Base-by-base conservation (phyloP, 2,797 vertebrate genomes). In the Picus viridis region DNA sequence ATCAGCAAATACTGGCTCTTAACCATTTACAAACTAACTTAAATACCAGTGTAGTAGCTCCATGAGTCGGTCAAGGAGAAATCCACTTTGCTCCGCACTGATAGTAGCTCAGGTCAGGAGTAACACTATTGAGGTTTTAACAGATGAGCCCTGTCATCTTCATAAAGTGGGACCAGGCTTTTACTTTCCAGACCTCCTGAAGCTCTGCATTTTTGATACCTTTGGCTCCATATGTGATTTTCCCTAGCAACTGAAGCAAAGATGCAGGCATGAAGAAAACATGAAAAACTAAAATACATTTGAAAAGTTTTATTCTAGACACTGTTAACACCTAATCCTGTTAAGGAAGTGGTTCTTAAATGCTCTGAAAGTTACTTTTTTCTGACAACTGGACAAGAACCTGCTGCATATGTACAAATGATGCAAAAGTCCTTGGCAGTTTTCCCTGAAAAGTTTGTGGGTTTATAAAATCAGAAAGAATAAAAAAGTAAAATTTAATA, bases 391-490 rank as follows among this genome's bases (percentile, higher is more conserved):
- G 49, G 47, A 23, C 15, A 65, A 73, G 30, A 92, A 84, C 6
- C 23, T 75, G 39, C 71, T 91, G n/a, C 6, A 7, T 45, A 36
- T 30, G 17, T 80, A 24, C 30, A 85, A 54, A 19, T 4, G 3
- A 10, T 86, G 6, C 51, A 36, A 12, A 91, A 67, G 12, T 36
- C 41, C 13, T 51, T 68, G 18, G 18, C 30, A 36, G 13, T 71
- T 61, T 67, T 68, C 27, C 43, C 23, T 34, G 13, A 62, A 19
- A 73, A 30, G 20, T 49, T 30, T 67, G 16, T 43, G 41, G 16
- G 13, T 85, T 86, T 91, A 57, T 88, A 81, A 74, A 93, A 89
- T 83, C 14, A 76, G n/a, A 92, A 86, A 43, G 3, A 90, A 84
- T 80, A 65, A 87, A 91, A 71, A 70, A 63, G 16, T 27, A 7